Percentiles rank a stretch among this genome's conserved stretches.
phyloP scores from a whole-genome alignment of 2,888 invertebrate genomes.

The Reticulitermes lucifugus region DNA sequence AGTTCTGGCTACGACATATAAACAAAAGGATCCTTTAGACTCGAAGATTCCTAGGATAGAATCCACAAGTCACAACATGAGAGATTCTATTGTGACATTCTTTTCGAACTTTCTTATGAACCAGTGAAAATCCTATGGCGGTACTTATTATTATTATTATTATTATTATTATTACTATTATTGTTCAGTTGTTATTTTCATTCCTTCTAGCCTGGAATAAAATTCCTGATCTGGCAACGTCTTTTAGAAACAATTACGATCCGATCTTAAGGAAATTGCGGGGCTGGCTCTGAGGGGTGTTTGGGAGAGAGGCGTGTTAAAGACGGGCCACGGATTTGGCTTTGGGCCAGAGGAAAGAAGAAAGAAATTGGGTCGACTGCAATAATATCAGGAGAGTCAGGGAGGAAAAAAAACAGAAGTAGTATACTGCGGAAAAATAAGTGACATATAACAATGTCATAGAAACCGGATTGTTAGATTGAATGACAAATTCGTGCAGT shows the following conservation, averaged over 20 bases:
- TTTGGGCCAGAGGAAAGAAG: conserved; percentile 8
- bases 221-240: conserved; percentile 13
- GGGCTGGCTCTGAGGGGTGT: not conserved
- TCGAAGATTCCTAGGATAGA: not conserved
- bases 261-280: conserved; percentile 27
- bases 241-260: conserved; percentile 34
- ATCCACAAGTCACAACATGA: not conserved
- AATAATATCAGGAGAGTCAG: not conserved
- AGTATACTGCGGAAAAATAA: not conserved
- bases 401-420: not conserved
- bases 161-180: not conserved
- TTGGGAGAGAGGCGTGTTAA: too few relatives aligned
- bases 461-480: conserved; percentile 2
- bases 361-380: conserved; percentile 19
- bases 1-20: not conserved
- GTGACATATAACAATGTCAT: not conserved
- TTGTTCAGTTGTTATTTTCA: not conserved
- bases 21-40: not conserved
- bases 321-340: conserved; percentile 19
- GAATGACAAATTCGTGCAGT: not conserved
- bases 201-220: not conserved
- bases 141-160: not conserved
- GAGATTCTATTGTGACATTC: not conserved
- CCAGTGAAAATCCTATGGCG: not conserved
- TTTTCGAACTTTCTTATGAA: not conserved